Evolutionary conservation across 2,113 vertebrate species (phyloP), one percentile per base, ranked within the genome.

Genomic region (Abramis brama): DNA sequence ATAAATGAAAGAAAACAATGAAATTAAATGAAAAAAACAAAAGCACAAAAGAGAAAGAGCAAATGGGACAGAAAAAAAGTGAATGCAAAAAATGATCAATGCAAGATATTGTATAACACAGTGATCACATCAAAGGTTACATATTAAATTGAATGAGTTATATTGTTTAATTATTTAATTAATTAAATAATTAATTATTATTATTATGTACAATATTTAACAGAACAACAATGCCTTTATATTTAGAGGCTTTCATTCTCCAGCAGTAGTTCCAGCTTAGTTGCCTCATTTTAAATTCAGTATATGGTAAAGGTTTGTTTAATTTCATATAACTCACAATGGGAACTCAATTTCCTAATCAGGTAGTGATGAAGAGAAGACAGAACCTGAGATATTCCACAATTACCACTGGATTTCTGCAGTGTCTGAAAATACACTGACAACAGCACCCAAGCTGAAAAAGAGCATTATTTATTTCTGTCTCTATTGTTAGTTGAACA

Each of bases 391-490:
- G 9, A 10, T 60, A n/a, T 23, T 60, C 19, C 23, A 60, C 6
- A 2, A n/a, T 60, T 60, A 11, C 11, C 59, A 62, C 10, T 27
- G 60, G 21, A 27, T 64, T 64, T 25, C 33, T 21, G 9, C 10
- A 45, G 21, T 74, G 23, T 57, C 55, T 57, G 7, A 57, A 25
- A 52, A 76, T 10, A 13, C 7, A 47, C 12, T 15, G 23, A 50
- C 57, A 19, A 30, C 1, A 82, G 4, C 21, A 33, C n/a, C 19
- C 47, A 57, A 64, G 55, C 55, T 57, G 55, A 57, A 57, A 57
- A 76, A 47, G 45, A 75, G 6, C 73, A 50, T 45, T 47, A 47
- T 76, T 73, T 73, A 73, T 73, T 76, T 76, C 15, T 52, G 50
- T 52, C 25, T 76, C 11, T n/a, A 27, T 71, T n/a, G 36, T 71